phyloP scores from a whole-genome alignment of 2,113 vertebrate genomes.

The Nycticryphes semicollaris region DNA sequence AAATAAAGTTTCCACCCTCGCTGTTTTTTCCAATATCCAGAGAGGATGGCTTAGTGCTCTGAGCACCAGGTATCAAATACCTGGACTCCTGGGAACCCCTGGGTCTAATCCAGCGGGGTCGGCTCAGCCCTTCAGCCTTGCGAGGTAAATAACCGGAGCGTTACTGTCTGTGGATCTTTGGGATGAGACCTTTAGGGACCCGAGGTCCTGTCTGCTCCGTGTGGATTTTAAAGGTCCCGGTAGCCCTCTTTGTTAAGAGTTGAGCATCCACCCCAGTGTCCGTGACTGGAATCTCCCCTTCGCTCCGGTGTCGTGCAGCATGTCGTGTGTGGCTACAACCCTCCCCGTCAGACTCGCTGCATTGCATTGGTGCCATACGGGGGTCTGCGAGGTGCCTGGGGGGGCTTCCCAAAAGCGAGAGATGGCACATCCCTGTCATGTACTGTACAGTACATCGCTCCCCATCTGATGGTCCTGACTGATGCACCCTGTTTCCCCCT shows the following conservation, averaged over 20 bases:
- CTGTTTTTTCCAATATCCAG: constrained; percentile 44
- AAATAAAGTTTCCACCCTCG: constrained; percentile 27
- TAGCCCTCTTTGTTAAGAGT: background rate
- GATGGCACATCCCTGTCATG: background rate
- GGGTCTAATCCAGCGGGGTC: constrained; percentile 44
- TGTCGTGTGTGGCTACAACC: background rate
- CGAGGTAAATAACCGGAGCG: constrained; percentile 26
- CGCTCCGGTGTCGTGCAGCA: background rate
- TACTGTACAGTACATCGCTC: fast-evolving
- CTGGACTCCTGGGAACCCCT: constrained; percentile 31
- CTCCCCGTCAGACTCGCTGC: background rate
- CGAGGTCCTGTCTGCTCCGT: background rate
- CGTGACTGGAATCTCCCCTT: background rate
- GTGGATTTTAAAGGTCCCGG: background rate
- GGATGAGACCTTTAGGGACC: background rate
- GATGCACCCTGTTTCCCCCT: fast-evolving
- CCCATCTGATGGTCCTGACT: fast-evolving
- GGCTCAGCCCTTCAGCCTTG: constrained; percentile 20
- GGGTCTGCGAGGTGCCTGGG: background rate
- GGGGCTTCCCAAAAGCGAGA: background rate
- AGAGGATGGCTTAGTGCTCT: constrained; percentile 50
- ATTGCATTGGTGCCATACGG: fast-evolving
- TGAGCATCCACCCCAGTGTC: background rate
- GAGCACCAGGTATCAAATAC: constrained; percentile 41
- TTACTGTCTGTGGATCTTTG: constrained; percentile 1